Percentiles rank a stretch among this genome's conserved stretches.
These are phyloP conservation scores for Polyodon spathula DNA, from an alignment of 2,113 vertebrate species.

Conservation along the genomic window DNA sequence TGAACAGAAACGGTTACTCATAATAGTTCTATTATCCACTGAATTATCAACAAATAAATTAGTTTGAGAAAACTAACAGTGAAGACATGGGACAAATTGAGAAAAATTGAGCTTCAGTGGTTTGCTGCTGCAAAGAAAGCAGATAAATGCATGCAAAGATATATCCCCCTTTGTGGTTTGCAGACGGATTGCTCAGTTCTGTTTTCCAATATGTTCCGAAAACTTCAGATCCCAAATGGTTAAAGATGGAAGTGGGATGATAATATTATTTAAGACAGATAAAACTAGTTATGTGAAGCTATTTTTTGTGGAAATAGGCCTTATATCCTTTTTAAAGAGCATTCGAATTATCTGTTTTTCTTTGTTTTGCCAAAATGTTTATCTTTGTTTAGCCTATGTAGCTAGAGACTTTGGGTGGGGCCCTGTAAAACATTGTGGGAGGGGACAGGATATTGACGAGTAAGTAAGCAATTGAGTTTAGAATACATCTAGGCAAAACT, in stretches of 20 bases:
- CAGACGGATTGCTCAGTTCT: constrained; percentile 54
- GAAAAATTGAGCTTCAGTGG: constrained; percentile 45
- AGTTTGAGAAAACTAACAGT: constrained; percentile 26
- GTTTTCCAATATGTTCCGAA: constrained; percentile 66
- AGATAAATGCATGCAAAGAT: constrained; percentile 46
- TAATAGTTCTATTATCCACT: constrained; percentile 44
- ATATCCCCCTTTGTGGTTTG: constrained; percentile 57
- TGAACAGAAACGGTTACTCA: constrained; percentile 46
- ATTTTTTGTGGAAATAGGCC: constrained; percentile 57
- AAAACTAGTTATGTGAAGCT: constrained; percentile 58
- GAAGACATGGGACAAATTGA: constrained; percentile 56
- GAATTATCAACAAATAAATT: constrained; percentile 26
- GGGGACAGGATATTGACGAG: background rate
- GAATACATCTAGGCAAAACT: background rate
- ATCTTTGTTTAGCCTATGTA: constrained; percentile 50
- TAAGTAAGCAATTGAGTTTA: background rate
- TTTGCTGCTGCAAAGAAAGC: constrained; percentile 38
- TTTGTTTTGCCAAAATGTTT: constrained; percentile 44
- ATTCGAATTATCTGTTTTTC: constrained; percentile 14
- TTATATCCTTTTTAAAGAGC: constrained; percentile 57
- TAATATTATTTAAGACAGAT: constrained; percentile 68
- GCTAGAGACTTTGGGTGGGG: constrained; percentile 38
- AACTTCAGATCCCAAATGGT: constrained; percentile 51
- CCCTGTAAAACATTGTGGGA: constrained; percentile 11
- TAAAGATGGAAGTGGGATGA: constrained; percentile 53